A percentile compares a stretch with the other conserved stretches of the same genome.
Evolutionary conservation across 2,113 vertebrate species (phyloP).

Genomic region (Erythrocebus patas): DNA sequence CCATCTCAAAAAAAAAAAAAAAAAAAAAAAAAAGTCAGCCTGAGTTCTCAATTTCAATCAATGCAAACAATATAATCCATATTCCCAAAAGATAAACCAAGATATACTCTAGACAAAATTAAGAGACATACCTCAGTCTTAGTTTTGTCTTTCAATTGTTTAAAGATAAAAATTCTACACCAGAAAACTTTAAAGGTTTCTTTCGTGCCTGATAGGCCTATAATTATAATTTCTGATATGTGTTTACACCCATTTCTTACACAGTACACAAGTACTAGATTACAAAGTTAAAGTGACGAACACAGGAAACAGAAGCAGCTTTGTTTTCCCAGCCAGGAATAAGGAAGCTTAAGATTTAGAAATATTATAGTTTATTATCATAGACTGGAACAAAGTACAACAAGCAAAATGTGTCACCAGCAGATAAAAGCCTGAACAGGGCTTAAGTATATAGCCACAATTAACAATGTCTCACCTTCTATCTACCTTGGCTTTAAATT

Average conservation of each 20-base stretch:
- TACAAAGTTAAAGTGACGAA: neutral
- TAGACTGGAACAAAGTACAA: neutral
- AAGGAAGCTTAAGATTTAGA: neutral
- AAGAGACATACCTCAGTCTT: neutral
- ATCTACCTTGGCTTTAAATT: neutral
- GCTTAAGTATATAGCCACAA: constrained; percentile 1
- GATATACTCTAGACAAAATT: neutral
- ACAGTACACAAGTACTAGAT: neutral
- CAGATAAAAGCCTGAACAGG: neutral
- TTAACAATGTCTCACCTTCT: neutral
- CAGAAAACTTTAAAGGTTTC: neutral
- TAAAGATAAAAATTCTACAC: neutral
- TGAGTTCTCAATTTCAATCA: neutral
- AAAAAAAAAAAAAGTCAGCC: neutral
- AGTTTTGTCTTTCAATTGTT: neutral
- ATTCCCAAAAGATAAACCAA: neutral
- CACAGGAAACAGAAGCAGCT: neutral
- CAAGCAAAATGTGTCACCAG: neutral
- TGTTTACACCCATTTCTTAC: neutral
- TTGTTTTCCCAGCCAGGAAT: neutral
- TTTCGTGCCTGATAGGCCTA: neutral
- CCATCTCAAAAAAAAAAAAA: too few species aligned
- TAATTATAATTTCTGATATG: neutral
- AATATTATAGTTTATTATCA: neutral
- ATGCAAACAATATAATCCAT: neutral